Conservation (phyloP, 2,113 vertebrate species). For the Cynoglossus semilaevis region DNA sequence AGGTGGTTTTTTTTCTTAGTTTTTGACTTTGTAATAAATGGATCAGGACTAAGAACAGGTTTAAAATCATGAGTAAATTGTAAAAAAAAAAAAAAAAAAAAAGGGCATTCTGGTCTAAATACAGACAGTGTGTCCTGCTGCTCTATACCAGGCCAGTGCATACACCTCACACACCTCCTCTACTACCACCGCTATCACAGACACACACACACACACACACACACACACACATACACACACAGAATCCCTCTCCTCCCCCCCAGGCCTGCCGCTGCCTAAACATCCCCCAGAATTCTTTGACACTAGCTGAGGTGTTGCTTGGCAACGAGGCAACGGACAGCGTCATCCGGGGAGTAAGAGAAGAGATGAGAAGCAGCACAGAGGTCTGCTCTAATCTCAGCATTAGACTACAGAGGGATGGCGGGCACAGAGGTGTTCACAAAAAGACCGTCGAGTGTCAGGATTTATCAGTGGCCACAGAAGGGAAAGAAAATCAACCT, state of each 20-base stretch:
- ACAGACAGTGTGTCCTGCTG: constrained; percentile 34
- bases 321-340: constrained; percentile 84
- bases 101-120: constrained; percentile 32
- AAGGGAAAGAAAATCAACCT: background rate
- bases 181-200: constrained; percentile 19
- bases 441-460: constrained; percentile 13
- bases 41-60: too few relatives aligned
- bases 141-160: constrained; percentile 21
- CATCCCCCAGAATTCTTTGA: constrained; percentile 85
- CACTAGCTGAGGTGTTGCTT: constrained; percentile 89
- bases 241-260: constrained; percentile 70
- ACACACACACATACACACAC: constrained; percentile 34
- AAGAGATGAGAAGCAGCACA: constrained; percentile 58
- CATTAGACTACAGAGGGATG: constrained; percentile 34
- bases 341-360: constrained; percentile 68
- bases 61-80: constrained; percentile 9
- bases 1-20: too few relatives aligned
- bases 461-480: background rate
- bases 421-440: background rate
- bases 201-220: constrained; percentile 53
- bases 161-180: constrained; percentile 19
- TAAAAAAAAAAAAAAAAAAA: constrained; percentile 51
- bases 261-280: constrained; percentile 59
- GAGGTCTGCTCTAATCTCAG: constrained; percentile 59
- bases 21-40: too few relatives aligned